Conservation (phyloP, 2,113 vertebrate species). For the Chunga burmeisteri region DNA sequence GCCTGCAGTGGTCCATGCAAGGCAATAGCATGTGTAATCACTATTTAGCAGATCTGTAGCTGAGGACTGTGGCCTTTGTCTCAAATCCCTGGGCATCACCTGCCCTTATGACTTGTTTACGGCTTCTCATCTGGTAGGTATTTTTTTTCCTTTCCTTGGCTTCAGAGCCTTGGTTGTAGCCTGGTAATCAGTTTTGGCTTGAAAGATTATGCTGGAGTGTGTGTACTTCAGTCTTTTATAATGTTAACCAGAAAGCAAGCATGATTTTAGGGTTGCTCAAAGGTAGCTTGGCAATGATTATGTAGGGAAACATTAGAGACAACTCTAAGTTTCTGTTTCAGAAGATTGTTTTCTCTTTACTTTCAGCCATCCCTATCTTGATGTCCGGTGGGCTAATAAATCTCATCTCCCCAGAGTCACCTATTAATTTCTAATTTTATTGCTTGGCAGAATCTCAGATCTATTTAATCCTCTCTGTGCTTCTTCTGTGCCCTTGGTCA, state of each 20-base stretch:
- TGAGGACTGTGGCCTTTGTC: background rate
- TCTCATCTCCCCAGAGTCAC: background rate
- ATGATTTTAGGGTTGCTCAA: background rate
- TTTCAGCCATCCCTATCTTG: background rate
- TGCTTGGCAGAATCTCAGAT: background rate
- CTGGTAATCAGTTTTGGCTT: background rate
- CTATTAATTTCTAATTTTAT: background rate
- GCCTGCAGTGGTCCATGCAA: background rate
- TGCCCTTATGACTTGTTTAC: background rate
- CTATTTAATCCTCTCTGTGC: background rate
- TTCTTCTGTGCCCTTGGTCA: background rate
- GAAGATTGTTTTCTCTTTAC: background rate
- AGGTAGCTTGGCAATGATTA: background rate
- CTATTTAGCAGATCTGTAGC: background rate
- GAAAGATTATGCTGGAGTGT: background rate
- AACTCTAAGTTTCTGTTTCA: background rate
- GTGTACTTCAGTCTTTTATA: background rate
- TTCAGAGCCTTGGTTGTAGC: background rate
- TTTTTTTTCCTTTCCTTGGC: background rate
- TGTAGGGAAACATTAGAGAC: background rate
- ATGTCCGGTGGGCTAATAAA: background rate
- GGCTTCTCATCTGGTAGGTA: background rate
- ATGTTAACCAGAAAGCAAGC: background rate
- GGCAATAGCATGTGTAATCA: background rate
- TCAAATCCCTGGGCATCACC: background rate